Base-by-base conservation (phyloP, 2,797 vertebrate genomes). In the Anas georgica region DNA sequence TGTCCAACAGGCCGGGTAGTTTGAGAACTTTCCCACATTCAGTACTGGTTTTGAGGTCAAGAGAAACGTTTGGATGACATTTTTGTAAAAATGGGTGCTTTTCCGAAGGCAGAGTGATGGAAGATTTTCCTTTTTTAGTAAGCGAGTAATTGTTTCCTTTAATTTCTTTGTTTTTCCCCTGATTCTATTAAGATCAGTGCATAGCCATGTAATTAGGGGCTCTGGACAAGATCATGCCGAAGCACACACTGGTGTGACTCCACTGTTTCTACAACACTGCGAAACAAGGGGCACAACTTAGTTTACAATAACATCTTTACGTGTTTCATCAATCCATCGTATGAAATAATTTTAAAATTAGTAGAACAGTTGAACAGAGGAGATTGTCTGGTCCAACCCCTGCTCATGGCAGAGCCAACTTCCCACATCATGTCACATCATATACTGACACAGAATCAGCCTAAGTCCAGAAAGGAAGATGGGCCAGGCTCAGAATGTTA, bases 101-200 rank as follows among this genome's bases (percentile, higher is more conserved):
- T 92, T 86, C 59, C 78, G 73, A 87, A 81, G 82, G 45, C 41
- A 86, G 46, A 74, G 18, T 31, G 55, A 86, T 35, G 67, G 81
- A 90, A 86, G 46, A 82, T 69, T 62, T 83, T 96, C 56, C 72
- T 91, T 91, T 88, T 93, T 90, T 82, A 79, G 91, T 75, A 62
- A 66, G 46, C 7, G 10, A 93, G 81, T 94, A 93, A 94, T 56
- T 93, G 43, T 91, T 84, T 94, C 86, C 88, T 83, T 91, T 94
- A 91, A 89, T 92, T 64, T 85, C 72, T 83, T 88, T 91, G 67
- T 88, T 90, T 90, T 90, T 88, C 77, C 93, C 68, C 62, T 72
- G 75, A 59, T 73, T 91, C 64, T 80, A 3, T 67, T 62, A 94
- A 90, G 89, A 90, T 90, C 72, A 88, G n/a, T 2, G 3, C 39